Base-by-base conservation (phyloP, 2,888 invertebrate genomes). In the Pyrocoelia pectoralis region DNA sequence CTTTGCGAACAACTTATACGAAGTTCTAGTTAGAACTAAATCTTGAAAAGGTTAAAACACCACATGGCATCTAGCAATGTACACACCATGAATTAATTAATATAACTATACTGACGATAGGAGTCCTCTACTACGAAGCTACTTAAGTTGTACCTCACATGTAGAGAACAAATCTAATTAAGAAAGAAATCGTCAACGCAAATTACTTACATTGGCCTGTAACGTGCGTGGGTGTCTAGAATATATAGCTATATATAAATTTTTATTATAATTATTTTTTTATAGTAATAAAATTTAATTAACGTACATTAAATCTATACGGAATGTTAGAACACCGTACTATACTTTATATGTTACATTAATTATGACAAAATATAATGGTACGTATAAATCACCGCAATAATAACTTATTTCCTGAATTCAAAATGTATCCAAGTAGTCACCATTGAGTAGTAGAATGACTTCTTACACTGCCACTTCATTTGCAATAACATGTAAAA, bases 91-190 rank as follows among this genome's bases (percentile, higher is more conserved):
- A 33, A 33, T 33, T 33, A 33, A 33, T 33, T 33, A 33, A n/a
- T 6, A 33, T 33, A 33, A 33, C 33, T 8, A 33, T n/a, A n/a
- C 33, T n/a, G 33, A 33, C 33, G n/a, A 33, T 33, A 10, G 33
- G 33, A n/a, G 33, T 33, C 8, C 33, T 33, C 33, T n/a, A 33
- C 33, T 33, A 33, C 2, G 33, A 33, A 33, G 33, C 33, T 33
- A 33, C 33, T 33, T 33, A 33, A 33, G 2, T 8, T 8, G n/a
- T 4, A 33, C 33, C 33, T 33, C 33, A 33, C 33, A 33, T 33
- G 33, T n/a, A 33, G 33, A n/a, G 33, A 33, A 33, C 33, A 33
- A 33, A 33, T 33, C 33, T 33, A 33, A 33, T 33, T 33, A 33
- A 33, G 33, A 33, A 33, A 3, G 33, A 33, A 33, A 33, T 33